Evolutionary conservation across 2,113 vertebrate species (phyloP).

Genomic region (Syrmaticus mikado): DNA sequence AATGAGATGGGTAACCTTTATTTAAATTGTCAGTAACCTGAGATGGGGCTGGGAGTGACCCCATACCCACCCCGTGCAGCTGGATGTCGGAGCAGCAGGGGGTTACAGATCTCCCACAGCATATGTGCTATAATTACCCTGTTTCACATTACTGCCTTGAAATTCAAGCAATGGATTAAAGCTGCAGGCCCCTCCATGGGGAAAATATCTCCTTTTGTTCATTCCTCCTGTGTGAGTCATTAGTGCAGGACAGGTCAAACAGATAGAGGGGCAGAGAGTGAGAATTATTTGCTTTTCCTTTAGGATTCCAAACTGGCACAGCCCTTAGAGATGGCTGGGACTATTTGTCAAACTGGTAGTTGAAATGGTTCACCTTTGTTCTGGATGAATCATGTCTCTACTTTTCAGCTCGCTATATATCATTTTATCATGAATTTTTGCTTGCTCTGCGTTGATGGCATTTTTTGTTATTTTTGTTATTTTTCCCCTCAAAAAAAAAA

Average conservation of each 20-base stretch:
- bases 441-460: background rate
- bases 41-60: background rate
- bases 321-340: background rate
- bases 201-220: background rate
- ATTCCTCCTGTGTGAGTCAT: background rate
- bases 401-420: background rate
- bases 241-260: background rate
- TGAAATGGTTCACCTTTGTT: background rate
- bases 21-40: background rate
- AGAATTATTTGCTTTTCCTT: background rate
- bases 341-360: background rate
- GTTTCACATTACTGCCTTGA: background rate
- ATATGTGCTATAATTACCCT: constrained; percentile 21
- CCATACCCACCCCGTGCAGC: background rate
- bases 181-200: background rate
- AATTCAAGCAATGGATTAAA: constrained; percentile 26
- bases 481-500: background rate
- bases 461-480: background rate
- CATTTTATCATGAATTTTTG: background rate
- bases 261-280: background rate
- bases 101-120: background rate
- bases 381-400: background rate
- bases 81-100: background rate
- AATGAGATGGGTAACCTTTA: background rate
- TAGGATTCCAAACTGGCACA: background rate